A percentile compares a stretch with the other conserved stretches of the same genome.
Conservation (phyloP, 2,797 vertebrate genomes). For the Sciurus vulgaris region DNA sequence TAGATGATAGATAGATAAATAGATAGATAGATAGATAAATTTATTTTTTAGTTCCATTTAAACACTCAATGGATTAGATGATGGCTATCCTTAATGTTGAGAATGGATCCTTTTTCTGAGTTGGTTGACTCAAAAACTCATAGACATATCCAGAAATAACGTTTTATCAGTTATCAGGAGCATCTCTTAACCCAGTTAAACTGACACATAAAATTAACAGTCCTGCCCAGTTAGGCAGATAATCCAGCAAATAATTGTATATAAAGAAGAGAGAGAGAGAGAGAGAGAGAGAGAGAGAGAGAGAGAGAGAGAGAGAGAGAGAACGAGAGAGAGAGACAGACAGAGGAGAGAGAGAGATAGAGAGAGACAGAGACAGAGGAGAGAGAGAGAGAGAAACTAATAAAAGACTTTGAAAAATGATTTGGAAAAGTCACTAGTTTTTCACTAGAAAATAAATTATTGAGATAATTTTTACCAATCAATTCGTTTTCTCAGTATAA, state of each 20-base stretch:
- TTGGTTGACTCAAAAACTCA: background rate
- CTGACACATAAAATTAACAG: background rate
- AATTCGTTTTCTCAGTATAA: background rate
- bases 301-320: no score
- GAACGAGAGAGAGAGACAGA: no score
- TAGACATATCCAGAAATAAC: background rate
- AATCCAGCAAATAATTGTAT: background rate
- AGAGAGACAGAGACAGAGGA: no score
- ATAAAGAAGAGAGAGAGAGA: no score
- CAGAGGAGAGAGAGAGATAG: no score
- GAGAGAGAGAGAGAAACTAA: background rate
- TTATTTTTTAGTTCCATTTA: background rate
- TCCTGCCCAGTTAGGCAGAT: background rate
- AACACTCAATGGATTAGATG: background rate
- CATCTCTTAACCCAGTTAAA: background rate
- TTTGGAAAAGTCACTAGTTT: no score
- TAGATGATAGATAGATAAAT: no score
- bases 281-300: no score
- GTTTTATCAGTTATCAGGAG: background rate
- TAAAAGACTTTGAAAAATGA: background rate
- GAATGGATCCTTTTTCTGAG: background rate
- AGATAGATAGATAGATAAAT: background rate
- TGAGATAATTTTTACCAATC: background rate
- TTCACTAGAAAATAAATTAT: background rate
- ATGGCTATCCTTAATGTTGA: background rate